These are phyloP conservation scores for Drosophila jambulina DNA, from an alignment of 1,140 invertebrate species.

Conservation along the genomic window DNA sequence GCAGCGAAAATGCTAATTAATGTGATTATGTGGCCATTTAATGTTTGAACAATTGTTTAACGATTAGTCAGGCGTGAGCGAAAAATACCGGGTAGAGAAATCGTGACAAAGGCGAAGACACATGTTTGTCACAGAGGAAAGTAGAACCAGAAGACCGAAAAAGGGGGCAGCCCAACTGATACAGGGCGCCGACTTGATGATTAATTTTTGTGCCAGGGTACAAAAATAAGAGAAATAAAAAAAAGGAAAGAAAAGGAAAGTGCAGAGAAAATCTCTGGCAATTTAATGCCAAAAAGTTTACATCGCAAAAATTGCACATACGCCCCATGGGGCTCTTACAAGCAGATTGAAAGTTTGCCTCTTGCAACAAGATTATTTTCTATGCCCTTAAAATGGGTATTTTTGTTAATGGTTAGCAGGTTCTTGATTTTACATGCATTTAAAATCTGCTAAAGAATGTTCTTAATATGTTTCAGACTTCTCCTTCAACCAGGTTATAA, in stretches of 20 bases:
- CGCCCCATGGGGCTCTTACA: conserved; percentile 43
- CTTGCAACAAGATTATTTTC: conserved; percentile 18
- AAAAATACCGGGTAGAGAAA: conserved; percentile 2
- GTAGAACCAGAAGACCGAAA: not conserved
- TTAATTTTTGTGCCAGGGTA: conserved; percentile 64
- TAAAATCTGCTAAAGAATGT: too few species aligned
- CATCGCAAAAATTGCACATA: conserved; percentile 69
- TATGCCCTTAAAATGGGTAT: not conserved
- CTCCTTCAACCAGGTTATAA: too few species aligned
- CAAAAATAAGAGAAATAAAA: too few species aligned
- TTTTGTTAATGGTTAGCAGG: not conserved
- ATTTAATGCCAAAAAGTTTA: conserved; percentile 79
- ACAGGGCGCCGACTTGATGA: conserved; percentile 51
- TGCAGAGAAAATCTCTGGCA: conserved; percentile 55
- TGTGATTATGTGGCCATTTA: conserved; percentile 79
- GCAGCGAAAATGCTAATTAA: conserved; percentile 80
- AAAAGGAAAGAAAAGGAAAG: conserved; percentile 12
- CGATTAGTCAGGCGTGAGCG: conserved; percentile 74
- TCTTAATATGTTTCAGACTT: too few species aligned
- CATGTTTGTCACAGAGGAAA: conserved; percentile 24
- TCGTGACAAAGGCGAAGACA: conserved; percentile 26
- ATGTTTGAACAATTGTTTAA: conserved; percentile 83
- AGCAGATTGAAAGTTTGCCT: conserved; percentile 51
- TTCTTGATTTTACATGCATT: not conserved
- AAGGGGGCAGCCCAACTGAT: conserved; percentile 8